Base-by-base conservation (phyloP, 2,888 invertebrate species). In the Callosobruchus maculatus region DNA sequence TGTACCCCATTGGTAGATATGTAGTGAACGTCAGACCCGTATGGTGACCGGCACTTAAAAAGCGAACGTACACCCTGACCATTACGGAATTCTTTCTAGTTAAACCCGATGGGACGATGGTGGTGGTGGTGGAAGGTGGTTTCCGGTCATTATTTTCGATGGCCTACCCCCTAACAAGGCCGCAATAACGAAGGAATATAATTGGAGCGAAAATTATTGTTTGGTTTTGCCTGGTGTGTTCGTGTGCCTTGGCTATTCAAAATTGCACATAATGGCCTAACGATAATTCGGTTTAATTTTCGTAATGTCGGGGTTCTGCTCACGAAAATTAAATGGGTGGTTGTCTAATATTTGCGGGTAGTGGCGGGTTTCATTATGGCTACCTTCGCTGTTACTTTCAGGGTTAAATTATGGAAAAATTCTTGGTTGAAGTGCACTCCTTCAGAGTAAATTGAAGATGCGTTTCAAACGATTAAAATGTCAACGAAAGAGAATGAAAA, bases 121-220 rank as follows among this genome's bases (percentile, higher is more conserved):
- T 18, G 1, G 30, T n/a, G n/a, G n/a, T n/a, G 30, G 9, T 30
- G 70, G 76, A 71, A 75, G 73, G 74, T 75, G 77, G 80, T 82
- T 82, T 82, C 82, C 82, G 82, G 82, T 80, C 79, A 80, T 82
- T 82, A 82, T 81, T 79, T 78, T 77, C 73, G 77, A 78, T 78
- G 80, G 79, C 78, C 80, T 79, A 80, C 81, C 79, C 79, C 79
- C 80, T 80, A 82, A 82, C 81, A 80, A 82, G 82, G 76, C 78
- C 75, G 79, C 80, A 81, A 82, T 83, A 83, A 82, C 81, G 82
- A 82, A 80, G 81, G 49, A 49, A 81, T 82, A 82, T 83, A 82
- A 83, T 83, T 83, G 82, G 82, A 79, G 80, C 79, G 80, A 79
- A 79, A 77, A 80, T 79, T 78, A 76, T 77, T 79, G 77, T 80